A percentile compares a stretch with the other conserved stretches of the same genome.
These are phyloP conservation scores for Abrostola tripartita DNA, from an alignment of 2,888 invertebrate genomes.

Conservation along the genomic window DNA sequence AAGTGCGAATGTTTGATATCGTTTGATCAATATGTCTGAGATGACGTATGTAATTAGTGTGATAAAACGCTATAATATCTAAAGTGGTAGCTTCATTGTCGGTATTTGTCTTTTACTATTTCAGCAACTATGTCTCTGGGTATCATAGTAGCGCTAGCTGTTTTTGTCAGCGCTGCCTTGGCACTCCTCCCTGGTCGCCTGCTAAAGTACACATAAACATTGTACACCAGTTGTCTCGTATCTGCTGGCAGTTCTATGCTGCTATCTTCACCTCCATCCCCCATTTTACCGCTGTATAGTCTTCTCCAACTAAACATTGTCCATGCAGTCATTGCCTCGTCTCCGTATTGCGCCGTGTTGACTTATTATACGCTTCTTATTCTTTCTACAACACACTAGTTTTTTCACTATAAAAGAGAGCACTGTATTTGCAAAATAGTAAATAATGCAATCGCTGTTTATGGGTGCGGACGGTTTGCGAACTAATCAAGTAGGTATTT, in stretches of 20 bases:
- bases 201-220: conserved; percentile 83
- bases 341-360: conserved; percentile 86
- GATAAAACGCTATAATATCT: conserved; percentile 23
- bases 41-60: conserved; percentile 13
- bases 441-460: background rate
- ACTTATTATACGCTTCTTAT: conserved; percentile 31
- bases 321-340: conserved; percentile 86
- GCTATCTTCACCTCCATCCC: conserved; percentile 73
- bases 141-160: conserved; percentile 83
- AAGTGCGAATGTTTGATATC: conserved; percentile 16
- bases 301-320: conserved; percentile 87
- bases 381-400: conserved; percentile 24
- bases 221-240: conserved; percentile 83
- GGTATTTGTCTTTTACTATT: conserved; percentile 81
- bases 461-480: background rate
- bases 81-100: conserved; percentile 45
- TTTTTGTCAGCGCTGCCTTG: conserved; percentile 78
- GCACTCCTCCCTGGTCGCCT: conserved; percentile 80
- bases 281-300: conserved; percentile 76
- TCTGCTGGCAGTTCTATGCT: conserved; percentile 81
- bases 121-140: conserved; percentile 83
- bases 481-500: conserved; percentile 8
- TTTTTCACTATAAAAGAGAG: conserved; percentile 13
- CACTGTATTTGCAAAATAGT: conserved; percentile 20
- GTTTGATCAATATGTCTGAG: conserved; percentile 18